Percentiles rank a stretch among this genome's conserved stretches.
phyloP scores from a whole-genome alignment of 2,888 invertebrate species.

The Schrankia costaestrigalis region DNA sequence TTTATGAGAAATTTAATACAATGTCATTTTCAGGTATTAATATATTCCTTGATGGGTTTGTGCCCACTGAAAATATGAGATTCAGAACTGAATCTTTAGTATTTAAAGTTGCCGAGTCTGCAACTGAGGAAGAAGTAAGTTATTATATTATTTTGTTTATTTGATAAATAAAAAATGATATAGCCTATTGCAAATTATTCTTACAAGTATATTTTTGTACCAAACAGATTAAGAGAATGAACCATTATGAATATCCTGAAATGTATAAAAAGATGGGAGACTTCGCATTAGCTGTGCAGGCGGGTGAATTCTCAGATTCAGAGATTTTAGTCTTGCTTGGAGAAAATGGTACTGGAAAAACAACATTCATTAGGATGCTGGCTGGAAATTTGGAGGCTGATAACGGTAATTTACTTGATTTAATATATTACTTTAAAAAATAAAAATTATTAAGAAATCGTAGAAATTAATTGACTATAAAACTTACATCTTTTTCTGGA shows the following conservation, averaged over 20 bases:
- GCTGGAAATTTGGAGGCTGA: conserved; percentile 97
- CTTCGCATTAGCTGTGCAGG: conserved; percentile 89
- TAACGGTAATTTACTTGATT: conserved; percentile 69
- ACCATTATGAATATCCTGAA: conserved; percentile 96
- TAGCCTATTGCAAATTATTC: too few species aligned
- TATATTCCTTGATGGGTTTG: conserved; percentile 99
- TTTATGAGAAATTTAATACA: neutral
- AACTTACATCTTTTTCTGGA: too few species aligned
- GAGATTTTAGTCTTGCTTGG: conserved; percentile 98
- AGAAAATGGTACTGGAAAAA: conserved; percentile 99
- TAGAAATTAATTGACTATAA: neutral
- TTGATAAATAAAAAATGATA: neutral
- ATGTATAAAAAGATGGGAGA: conserved; percentile 93
- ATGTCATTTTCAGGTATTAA: conserved; percentile 87
- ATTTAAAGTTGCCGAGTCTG: conserved; percentile 99
- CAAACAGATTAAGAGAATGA: conserved; percentile 90
- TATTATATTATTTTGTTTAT: neutral
- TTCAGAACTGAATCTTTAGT: conserved; percentile 98
- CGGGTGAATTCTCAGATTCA: conserved; percentile 98
- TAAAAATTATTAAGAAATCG: neutral
- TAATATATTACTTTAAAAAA: neutral
- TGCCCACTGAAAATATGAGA: conserved; percentile 98
- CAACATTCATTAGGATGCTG: conserved; percentile 98
- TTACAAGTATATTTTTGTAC: too few species aligned
- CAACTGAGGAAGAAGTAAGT: conserved; percentile 94